A percentile compares a stretch with the other conserved stretches of the same genome.
Conservation (phyloP, 2,888 invertebrate genomes). For the Dasysyrphus tricinctus region DNA sequence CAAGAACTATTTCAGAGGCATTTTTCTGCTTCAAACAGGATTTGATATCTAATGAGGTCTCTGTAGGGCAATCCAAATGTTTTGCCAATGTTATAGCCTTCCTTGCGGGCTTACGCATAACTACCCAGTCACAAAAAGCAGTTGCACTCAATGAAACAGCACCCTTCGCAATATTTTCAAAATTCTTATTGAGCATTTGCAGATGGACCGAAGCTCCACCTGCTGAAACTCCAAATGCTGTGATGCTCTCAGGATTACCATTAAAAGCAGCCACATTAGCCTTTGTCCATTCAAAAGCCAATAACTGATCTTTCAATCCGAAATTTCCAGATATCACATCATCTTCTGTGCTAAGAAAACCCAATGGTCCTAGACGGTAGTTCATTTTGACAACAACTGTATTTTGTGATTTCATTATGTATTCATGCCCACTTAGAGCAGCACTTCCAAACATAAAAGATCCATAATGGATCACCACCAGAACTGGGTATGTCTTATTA, state of each 20-base stretch:
- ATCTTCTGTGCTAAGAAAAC: constrained; percentile 91
- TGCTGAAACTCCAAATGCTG: constrained; percentile 88
- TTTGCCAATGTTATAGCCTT: constrained; percentile 86
- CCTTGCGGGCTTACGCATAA: constrained; percentile 84
- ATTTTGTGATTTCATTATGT: constrained; percentile 86
- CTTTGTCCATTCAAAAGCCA: constrained; percentile 89
- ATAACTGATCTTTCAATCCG: constrained; percentile 89
- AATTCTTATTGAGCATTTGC: constrained; percentile 86
- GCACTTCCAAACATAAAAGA: constrained; percentile 88
- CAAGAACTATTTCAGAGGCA: constrained; percentile 86
- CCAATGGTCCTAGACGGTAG: constrained; percentile 89
- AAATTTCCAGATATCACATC: constrained; percentile 88
- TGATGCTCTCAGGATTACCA: constrained; percentile 88
- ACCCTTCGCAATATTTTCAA: constrained; percentile 70
- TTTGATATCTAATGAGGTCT: constrained; percentile 85
- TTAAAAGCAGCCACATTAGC: constrained; percentile 88
- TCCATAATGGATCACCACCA: constrained; percentile 88
- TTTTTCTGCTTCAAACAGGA: constrained; percentile 87
- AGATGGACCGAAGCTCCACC: constrained; percentile 91
- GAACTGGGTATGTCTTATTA: constrained; percentile 85
- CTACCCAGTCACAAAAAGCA: constrained; percentile 86
- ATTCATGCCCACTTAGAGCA: constrained; percentile 84
- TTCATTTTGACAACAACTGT: constrained; percentile 88
- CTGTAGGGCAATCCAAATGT: constrained; percentile 87
- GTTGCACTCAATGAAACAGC: constrained; percentile 87